Conservation (phyloP, 2,797 vertebrate species). For the Neosilurus mollespiculum region DNA sequence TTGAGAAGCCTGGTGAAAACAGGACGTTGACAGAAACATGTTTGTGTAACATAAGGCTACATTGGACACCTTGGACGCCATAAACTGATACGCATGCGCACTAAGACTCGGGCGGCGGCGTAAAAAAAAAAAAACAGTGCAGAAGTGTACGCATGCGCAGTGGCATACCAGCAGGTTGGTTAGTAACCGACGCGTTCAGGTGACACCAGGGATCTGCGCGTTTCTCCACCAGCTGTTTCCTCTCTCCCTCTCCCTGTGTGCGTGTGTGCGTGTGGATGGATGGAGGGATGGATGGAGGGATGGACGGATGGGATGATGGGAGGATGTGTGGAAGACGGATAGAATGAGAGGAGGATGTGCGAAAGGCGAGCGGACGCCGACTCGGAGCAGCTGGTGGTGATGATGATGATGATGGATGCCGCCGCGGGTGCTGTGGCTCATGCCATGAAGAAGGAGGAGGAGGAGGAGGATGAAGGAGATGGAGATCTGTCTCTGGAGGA, state of each 20-base stretch:
- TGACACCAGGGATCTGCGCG: background rate
- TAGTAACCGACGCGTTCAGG: background rate
- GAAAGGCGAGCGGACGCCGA: slow-evolving; percentile 64
- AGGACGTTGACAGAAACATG: background rate
- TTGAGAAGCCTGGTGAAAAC: background rate
- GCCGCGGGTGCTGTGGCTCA: slow-evolving; percentile 16
- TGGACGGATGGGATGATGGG: background rate
- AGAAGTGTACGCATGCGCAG: slow-evolving; percentile 21
- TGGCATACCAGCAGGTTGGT: background rate
- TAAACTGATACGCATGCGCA: slow-evolving; percentile 61
- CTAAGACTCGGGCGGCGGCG: background rate
- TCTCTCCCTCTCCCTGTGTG: background rate
- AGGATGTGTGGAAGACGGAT: background rate
- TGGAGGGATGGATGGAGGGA: no score
- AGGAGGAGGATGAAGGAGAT: slow-evolving; percentile 48
- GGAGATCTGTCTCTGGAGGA: slow-evolving; percentile 82
- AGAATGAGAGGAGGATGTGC: slow-evolving; percentile 19
- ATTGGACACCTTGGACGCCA: background rate
- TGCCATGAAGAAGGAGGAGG: slow-evolving; percentile 36
- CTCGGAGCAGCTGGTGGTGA: slow-evolving; percentile 67
- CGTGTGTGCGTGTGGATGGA: background rate
- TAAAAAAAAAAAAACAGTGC: background rate
- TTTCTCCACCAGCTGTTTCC: background rate
- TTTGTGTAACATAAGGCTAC: background rate
- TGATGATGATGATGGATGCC: slow-evolving; percentile 53